A percentile compares a stretch with the other conserved stretches of the same genome.
Conservation (phyloP, 1,140 invertebrate genomes). For the Potamilus streckersoni region DNA sequence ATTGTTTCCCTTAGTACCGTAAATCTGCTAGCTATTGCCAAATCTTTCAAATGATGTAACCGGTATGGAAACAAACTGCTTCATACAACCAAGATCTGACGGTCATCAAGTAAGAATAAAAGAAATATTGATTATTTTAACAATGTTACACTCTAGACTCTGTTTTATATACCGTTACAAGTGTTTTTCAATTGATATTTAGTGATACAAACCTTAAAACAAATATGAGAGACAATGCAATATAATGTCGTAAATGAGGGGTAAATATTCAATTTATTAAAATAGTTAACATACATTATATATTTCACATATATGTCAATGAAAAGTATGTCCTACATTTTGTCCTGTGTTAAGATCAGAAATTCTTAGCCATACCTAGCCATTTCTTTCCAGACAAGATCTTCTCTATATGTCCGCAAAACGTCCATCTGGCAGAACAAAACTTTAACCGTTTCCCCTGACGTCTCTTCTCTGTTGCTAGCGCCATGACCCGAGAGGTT, state of each 20-base stretch:
- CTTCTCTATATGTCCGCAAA: slow-evolving; percentile 45
- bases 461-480: no score
- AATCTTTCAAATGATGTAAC: not conserved
- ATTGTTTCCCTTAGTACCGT: not conserved
- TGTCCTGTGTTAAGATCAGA: not conserved
- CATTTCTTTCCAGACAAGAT: slow-evolving; percentile 56
- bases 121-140: no score
- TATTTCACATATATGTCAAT: not conserved
- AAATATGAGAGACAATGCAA: not conserved
- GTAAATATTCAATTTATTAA: not conserved
- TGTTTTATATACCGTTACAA: no score
- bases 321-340: not conserved
- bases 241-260: not conserved
- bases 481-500: no score
- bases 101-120: no score
- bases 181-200: not conserved
- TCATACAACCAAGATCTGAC: no score
- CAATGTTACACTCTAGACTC: no score
- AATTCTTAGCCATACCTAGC: slow-evolving; percentile 40
- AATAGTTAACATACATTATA: not conserved
- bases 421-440: slow-evolving; percentile 58
- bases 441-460: no score
- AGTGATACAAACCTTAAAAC: not conserved
- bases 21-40: not conserved
- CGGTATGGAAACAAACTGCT: not conserved